Evolutionary conservation across 2,888 invertebrate genomes (phyloP).

Genomic region (Conomelus anceps): DNA sequence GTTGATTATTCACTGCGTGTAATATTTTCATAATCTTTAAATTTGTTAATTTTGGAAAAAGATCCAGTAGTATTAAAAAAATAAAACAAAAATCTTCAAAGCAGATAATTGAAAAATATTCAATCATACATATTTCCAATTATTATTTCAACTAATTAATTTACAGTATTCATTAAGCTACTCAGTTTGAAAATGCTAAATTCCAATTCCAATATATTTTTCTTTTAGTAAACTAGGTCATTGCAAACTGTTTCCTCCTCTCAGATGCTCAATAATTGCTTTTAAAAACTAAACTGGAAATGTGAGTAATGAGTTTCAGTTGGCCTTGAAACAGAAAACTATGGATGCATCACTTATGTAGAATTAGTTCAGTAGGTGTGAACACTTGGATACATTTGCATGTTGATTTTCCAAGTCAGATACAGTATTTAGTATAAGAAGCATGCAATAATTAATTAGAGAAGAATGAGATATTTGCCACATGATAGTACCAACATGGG

Average conservation of each 20-base stretch:
- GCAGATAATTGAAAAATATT: too few relatives aligned
- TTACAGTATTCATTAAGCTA: too few relatives aligned
- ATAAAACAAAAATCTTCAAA: too few relatives aligned
- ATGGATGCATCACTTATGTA: not conserved
- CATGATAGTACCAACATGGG: not conserved
- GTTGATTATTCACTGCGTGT: too few relatives aligned
- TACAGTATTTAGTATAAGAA: too few relatives aligned
- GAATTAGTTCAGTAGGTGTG: not conserved
- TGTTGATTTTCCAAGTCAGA: too few relatives aligned
- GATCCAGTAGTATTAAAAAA: too few relatives aligned
- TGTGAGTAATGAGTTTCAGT: not conserved
- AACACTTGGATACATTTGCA: not conserved
- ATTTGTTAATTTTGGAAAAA: too few relatives aligned
- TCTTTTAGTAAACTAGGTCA: not conserved
- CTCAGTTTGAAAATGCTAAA: not conserved
- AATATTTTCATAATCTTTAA: too few relatives aligned
- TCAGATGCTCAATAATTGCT: not conserved
- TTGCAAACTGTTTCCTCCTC: not conserved
- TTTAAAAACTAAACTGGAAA: not conserved
- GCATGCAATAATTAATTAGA: too few relatives aligned
- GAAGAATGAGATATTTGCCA: not conserved
- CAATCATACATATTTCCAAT: not conserved
- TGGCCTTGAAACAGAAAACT: not conserved
- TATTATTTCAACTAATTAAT: constrained; percentile 19
- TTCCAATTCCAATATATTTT: not conserved